Base-by-base conservation (phyloP, 1,140 invertebrate species). In the Dreissena rostriformis region DNA sequence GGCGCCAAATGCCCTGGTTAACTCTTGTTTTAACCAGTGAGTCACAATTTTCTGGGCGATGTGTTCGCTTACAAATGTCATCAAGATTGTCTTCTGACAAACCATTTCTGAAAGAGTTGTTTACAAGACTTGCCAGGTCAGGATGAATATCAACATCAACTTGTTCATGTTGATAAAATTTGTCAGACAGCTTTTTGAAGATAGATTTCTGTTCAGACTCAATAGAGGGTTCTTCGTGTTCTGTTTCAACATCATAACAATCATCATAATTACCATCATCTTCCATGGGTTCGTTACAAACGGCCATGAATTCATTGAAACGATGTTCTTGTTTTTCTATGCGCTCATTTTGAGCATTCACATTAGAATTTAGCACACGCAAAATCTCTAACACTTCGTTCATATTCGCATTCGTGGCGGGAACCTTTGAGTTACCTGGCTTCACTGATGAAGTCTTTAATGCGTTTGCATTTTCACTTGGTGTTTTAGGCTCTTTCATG, bases 1-100 rank as follows among this genome's bases (percentile, higher is more conserved):
- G 28, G 22, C 77, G 39, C 77, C 77, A 79, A 39, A 79, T 79
- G 22, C 77, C 77, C 17, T 71, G 66, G 53, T 79, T 79, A 29
- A 70, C 77, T 14, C 77, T 14, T 14, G 77, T 79, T 29, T 79
- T 79, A 22, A 79, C 77, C 6, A 70, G 24, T 17, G 65, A 53
- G 22, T 68, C 77, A 79, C 67, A 78, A 26, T 78, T 78, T 22
- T 22, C 6, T n/a, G 65, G 63, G 12, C 75, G 12, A 24, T 78
- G 75, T 12, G 70, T 68, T 15, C 70, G 53, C 28, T 79, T 79
- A 28, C 52, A 12, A 57, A 70, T 57, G 29, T 68, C 53, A n/a
- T 68, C 26, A 28, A 63, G 52, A 53, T 71, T 79, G 11, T 79
- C 77, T 5, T 79, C 77, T 0, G 77, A 79, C 0, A 79, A 53